Percentiles rank a stretch among this genome's conserved stretches.
Conservation (phyloP, 2,888 invertebrate genomes). For the Dicyrtomina minuta region DNA sequence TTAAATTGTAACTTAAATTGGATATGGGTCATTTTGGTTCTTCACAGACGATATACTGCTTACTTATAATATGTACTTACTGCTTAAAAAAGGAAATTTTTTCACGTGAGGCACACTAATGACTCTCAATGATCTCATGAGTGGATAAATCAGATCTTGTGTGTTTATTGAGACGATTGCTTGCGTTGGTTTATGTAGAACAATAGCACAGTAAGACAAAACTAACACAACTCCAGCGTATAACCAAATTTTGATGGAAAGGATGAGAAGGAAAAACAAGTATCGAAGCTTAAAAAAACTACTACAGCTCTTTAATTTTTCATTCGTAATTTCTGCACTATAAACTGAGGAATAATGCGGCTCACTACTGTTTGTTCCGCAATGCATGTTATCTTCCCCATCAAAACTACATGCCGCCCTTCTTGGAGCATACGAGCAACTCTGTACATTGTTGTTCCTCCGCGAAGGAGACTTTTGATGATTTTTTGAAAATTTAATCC, state of each 20-base stretch:
- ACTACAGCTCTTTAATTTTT: no score
- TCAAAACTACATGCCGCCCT: not conserved
- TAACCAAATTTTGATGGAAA: slow-evolving; percentile 1
- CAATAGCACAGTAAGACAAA: slow-evolving; percentile 58
- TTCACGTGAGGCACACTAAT: slow-evolving; percentile 75
- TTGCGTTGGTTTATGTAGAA: slow-evolving; percentile 67
- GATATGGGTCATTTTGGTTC: no score
- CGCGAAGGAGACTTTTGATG: slow-evolving; percentile 35
- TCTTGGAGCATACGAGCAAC: not conserved
- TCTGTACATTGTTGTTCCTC: slow-evolving; percentile 35
- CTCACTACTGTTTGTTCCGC: no score
- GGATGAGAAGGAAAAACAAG: not conserved
- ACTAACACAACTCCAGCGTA: slow-evolving; percentile 55
- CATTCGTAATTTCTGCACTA: no score
- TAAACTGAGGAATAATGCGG: no score
- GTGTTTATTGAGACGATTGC: slow-evolving; percentile 70
- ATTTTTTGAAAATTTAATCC: slow-evolving; percentile 29
- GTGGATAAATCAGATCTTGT: slow-evolving; percentile 79
- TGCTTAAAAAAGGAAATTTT: slow-evolving; percentile 71
- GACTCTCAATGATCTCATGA: slow-evolving; percentile 70
- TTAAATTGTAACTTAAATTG: no score
- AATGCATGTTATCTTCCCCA: no score
- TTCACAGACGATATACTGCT: no score
- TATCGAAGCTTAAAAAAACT: not conserved
- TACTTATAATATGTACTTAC: no score